Evolutionary conservation across 2,888 invertebrate species (phyloP).

Genomic region (Pristionchus entomophagus): DNA sequence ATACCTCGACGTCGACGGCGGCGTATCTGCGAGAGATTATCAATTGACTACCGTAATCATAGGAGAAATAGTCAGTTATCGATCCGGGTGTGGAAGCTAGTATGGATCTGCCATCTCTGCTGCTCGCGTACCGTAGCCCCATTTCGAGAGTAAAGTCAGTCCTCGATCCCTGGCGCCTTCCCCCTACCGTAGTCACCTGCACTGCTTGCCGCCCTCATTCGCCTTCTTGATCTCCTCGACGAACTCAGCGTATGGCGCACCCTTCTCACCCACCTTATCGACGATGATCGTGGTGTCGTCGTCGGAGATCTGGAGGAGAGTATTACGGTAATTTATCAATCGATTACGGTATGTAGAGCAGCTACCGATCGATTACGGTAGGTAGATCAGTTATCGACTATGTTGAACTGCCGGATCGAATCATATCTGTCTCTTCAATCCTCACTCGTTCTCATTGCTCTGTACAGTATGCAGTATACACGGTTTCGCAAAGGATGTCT

Average conservation of each 20-base stretch:
- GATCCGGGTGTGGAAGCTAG: neutral
- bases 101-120: too few species aligned
- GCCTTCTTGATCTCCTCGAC: slow-evolving; percentile 71
- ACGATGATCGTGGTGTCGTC: slow-evolving; percentile 76
- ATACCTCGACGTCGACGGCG: slow-evolving; percentile 75
- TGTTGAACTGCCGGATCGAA: too few species aligned
- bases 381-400: neutral
- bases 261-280: slow-evolving; percentile 75
- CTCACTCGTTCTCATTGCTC: too few species aligned
- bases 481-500: too few species aligned
- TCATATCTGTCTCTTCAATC: too few species aligned
- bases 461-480: too few species aligned
- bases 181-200: slow-evolving; percentile 59
- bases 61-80: slow-evolving; percentile 9
- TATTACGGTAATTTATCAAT: neutral
- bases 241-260: slow-evolving; percentile 75
- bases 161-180: neutral
- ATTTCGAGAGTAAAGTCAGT: neutral
- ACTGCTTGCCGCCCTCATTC: slow-evolving; percentile 75
- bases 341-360: neutral
- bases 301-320: slow-evolving; percentile 60
- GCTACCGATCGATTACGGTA: neutral
- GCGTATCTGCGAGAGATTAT: slow-evolving; percentile 54
- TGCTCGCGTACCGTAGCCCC: neutral
- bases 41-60: neutral